Conservation (phyloP, 2,888 invertebrate genomes). For the Cistogaster globosa region DNA sequence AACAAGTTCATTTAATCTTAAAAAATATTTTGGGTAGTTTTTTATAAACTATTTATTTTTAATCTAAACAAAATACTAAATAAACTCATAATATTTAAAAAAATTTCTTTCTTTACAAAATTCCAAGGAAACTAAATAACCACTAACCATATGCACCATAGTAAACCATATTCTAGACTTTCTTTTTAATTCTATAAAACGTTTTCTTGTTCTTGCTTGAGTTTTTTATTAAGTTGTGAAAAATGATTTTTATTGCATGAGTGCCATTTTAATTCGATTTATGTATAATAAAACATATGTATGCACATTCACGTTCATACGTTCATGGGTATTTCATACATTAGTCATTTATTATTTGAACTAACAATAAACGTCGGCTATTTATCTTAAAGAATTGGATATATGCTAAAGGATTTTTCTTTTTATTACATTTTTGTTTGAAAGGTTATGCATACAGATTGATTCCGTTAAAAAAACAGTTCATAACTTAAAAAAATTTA, state of each 20-base stretch:
- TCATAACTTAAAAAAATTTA: too few relatives aligned
- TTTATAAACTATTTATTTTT: too few relatives aligned
- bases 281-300: background rate
- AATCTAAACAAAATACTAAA: too few relatives aligned
- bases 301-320: background rate
- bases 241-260: background rate
- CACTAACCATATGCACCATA: background rate
- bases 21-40: too few relatives aligned
- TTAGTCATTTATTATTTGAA: background rate
- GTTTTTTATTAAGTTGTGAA: background rate
- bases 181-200: background rate
- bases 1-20: too few relatives aligned
- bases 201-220: background rate
- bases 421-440: too few relatives aligned
- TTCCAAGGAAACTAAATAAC: background rate
- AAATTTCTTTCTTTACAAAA: too few relatives aligned
- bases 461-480: too few relatives aligned
- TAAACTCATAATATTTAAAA: too few relatives aligned
- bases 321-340: background rate
- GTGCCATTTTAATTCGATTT: background rate
- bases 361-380: background rate
- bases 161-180: background rate
- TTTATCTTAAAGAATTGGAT: background rate
- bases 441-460: too few relatives aligned
- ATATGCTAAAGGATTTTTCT: background rate